Percentiles rank a stretch among this genome's conserved stretches.
Conservation (phyloP, 2,113 vertebrate species). For the Pluvialis apricaria region DNA sequence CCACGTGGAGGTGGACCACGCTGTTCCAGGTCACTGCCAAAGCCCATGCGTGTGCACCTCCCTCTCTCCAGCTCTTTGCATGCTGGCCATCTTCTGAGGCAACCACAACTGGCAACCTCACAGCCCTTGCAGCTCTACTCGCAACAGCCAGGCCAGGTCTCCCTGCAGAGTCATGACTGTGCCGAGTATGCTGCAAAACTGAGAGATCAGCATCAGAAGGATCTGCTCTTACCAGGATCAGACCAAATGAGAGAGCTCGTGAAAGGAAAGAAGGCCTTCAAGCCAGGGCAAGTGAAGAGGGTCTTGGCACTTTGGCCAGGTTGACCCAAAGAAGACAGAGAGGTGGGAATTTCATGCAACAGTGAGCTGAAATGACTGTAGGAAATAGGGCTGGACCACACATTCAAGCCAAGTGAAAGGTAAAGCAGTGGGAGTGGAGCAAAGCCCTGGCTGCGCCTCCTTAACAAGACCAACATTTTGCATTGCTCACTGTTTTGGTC, state of each 20-base stretch:
- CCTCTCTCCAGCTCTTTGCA: neutral
- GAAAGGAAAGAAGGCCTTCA: neutral
- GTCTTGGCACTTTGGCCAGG: neutral
- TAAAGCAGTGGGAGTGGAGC: neutral
- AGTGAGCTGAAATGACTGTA: neutral
- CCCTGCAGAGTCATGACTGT: neutral
- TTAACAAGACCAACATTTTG: neutral
- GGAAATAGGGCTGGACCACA: neutral
- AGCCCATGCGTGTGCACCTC: accelerated
- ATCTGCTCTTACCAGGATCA: neutral
- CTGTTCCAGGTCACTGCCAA: neutral
- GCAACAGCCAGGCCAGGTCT: neutral
- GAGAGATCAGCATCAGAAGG: neutral
- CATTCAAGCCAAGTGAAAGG: neutral
- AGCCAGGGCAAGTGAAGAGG: neutral
- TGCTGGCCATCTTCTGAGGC: neutral
- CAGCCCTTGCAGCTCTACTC: neutral
- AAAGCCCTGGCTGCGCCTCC: neutral
- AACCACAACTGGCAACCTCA: neutral
- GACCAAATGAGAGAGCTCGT: neutral
- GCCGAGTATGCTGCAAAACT: neutral
- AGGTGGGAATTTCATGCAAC: neutral
- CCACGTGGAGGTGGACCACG: neutral
- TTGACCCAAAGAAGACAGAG: neutral
- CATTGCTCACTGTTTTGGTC: neutral